phyloP scores from a whole-genome alignment of 2,888 invertebrate genomes.

The Halocaridina rubra region DNA sequence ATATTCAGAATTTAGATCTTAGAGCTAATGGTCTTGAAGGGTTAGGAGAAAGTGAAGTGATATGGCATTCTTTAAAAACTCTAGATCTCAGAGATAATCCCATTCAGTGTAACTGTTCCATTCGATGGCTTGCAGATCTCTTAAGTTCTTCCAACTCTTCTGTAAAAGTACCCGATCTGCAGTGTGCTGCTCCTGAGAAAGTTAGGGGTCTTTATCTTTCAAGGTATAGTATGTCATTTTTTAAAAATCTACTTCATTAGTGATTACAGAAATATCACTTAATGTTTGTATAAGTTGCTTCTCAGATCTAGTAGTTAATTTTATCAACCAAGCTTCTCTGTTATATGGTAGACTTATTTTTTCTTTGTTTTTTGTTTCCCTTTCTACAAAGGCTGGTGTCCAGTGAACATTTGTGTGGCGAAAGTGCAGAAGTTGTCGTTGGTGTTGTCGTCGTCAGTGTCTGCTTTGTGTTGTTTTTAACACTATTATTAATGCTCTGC shows the following conservation, averaged over 20 bases:
- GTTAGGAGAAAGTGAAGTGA: conserved; percentile 24
- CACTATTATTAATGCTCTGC: conserved; percentile 25
- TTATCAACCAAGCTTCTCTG: no score
- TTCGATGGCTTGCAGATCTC: conserved; percentile 53
- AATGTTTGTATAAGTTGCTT: no score
- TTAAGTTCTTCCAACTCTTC: conserved; percentile 45
- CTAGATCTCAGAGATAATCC: conserved; percentile 59
- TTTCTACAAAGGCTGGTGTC: conserved; percentile 18
- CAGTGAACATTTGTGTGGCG: conserved; percentile 31
- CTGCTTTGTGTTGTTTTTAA: conserved; percentile 4
- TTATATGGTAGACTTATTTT: no score
- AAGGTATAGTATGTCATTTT: conserved; percentile 24
- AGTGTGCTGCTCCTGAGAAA: conserved; percentile 52
- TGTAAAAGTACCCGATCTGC: conserved; percentile 45
- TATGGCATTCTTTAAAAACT: conserved; percentile 47
- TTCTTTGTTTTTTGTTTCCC: no score
- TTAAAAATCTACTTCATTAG: no score
- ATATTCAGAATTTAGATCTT: conserved; percentile 52
- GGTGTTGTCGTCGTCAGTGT: conserved; percentile 3
- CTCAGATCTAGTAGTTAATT: no score
- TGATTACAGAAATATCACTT: no score
- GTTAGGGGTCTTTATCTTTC: conserved; percentile 46
- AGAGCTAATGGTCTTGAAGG: conserved; percentile 54
- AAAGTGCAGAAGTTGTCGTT: conserved; percentile 12
- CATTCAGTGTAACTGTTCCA: conserved; percentile 60